phyloP scores from a whole-genome alignment of 2,113 vertebrate species.

The Rostratula benghalensis region DNA sequence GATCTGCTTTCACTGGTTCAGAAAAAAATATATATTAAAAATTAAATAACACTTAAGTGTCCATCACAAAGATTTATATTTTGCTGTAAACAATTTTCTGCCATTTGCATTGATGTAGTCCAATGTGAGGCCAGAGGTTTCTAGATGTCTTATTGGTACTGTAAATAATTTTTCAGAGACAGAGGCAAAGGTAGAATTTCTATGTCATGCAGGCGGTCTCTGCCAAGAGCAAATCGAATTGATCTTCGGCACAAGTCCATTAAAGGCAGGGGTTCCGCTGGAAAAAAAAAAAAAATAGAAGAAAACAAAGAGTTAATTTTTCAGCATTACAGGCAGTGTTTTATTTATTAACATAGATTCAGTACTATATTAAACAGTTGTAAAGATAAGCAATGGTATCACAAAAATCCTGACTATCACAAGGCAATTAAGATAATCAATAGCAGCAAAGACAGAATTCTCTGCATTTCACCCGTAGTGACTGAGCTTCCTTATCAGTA shows the following conservation, averaged over 20 bases:
- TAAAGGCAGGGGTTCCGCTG: constrained; percentile 94
- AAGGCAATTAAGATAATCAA: background rate
- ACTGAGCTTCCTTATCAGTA: background rate
- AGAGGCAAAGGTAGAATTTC: constrained; percentile 91
- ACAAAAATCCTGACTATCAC: background rate
- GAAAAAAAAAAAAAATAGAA: constrained; percentile 37
- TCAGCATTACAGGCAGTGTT: background rate
- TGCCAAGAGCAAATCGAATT: constrained; percentile 89
- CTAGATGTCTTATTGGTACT: constrained; percentile 88
- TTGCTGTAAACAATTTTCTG: constrained; percentile 80
- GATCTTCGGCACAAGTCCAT: constrained; percentile 96
- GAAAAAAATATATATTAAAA: constrained; percentile 72
- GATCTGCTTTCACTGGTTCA: constrained; percentile 68
- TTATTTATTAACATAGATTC: background rate
- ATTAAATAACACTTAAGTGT: constrained; percentile 79
- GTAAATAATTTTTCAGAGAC: constrained; percentile 97
- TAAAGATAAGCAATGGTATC: background rate
- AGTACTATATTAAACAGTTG: background rate
- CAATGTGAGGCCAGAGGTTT: constrained; percentile 56
- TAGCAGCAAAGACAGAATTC: background rate
- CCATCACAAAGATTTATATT: constrained; percentile 70
- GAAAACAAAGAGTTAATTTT: background rate
- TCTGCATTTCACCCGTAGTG: background rate
- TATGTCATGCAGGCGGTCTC: constrained; percentile 91
- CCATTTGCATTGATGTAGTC: constrained; percentile 70